Evolutionary conservation across 2,888 invertebrate genomes (phyloP).

Genomic region (Hirtodrosophila duncani): DNA sequence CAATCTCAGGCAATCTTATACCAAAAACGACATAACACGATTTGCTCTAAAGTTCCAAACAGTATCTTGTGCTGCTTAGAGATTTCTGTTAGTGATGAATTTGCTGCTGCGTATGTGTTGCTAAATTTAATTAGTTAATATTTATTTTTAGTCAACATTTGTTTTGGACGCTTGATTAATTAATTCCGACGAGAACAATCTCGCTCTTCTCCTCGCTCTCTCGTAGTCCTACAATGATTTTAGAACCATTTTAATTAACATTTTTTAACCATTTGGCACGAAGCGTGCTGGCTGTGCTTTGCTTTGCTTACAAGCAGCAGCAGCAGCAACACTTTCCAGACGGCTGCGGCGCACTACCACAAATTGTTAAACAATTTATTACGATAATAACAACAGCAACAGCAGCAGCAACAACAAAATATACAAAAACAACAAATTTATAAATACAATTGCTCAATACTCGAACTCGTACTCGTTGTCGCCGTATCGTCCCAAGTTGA

Average conservation of each 20-base stretch:
- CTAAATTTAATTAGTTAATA: constrained; percentile 62
- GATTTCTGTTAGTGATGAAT: constrained; percentile 3
- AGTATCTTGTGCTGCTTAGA: constrained; percentile 14
- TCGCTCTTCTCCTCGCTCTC: not conserved
- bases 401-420: constrained; percentile 15
- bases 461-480: constrained; percentile 7
- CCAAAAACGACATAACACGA: too few relatives aligned
- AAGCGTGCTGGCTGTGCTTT: too few relatives aligned
- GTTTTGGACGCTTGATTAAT: constrained; percentile 59
- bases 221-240: constrained; percentile 1
- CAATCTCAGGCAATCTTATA: too few relatives aligned
- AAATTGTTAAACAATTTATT: constrained; percentile 18
- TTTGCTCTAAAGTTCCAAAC: too few relatives aligned
- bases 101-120: constrained; percentile 24
- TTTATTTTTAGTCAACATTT: constrained; percentile 67
- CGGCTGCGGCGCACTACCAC: not conserved
- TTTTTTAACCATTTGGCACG: constrained; percentile 66
- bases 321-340: constrained; percentile 31
- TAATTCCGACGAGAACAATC: constrained; percentile 26
- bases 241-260: constrained; percentile 36
- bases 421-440: constrained; percentile 25
- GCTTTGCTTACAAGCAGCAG: too few relatives aligned
- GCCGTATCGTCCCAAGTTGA: constrained; percentile 35
- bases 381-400: constrained; percentile 2
- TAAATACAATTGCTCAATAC: constrained; percentile 28